Evolutionary conservation across 2,888 invertebrate species (phyloP).

Genomic region (Drosophila recens): DNA sequence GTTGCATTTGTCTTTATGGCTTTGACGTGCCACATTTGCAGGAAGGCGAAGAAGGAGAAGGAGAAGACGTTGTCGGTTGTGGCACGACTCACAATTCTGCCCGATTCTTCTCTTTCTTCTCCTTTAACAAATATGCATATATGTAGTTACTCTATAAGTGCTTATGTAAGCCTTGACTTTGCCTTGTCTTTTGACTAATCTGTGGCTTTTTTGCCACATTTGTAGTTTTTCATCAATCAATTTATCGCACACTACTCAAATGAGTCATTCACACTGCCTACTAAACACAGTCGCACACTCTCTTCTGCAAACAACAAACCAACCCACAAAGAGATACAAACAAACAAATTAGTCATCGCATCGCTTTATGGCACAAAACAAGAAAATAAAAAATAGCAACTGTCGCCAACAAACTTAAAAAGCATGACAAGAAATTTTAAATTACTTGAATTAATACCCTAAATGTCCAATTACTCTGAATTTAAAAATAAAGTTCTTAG

Average conservation of each 20-base stretch:
- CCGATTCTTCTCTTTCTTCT: conserved; percentile 10
- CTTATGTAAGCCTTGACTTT: conserved; percentile 45
- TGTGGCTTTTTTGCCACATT: conserved; percentile 18
- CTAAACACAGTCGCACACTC: too few relatives aligned
- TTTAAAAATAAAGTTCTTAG: neutral
- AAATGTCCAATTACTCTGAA: neutral
- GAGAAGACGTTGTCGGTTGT: neutral
- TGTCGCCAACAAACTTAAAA: conserved; percentile 31
- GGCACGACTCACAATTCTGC: conserved; percentile 11
- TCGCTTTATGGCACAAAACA: conserved; percentile 30
- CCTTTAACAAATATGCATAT: conserved; percentile 7
- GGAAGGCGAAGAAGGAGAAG: conserved; percentile 3
- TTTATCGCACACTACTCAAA: conserved; percentile 26
- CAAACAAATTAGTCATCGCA: conserved; percentile 56
- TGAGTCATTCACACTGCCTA: conserved; percentile 15
- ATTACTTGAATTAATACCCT: conserved; percentile 28
- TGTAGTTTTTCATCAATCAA: conserved; percentile 43
- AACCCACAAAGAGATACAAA: conserved; percentile 5
- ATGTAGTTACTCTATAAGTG: conserved; percentile 1
- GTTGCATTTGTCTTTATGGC: conserved; percentile 64
- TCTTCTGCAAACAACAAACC: conserved; percentile 2
- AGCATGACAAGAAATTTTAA: conserved; percentile 30
- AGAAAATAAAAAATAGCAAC: conserved; percentile 15
- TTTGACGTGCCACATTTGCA: conserved; percentile 45
- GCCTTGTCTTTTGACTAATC: conserved; percentile 22